Percentiles rank a stretch among this genome's conserved stretches.
Conservation (phyloP, 2,113 vertebrate species). For the Carassius auratus region DNA sequence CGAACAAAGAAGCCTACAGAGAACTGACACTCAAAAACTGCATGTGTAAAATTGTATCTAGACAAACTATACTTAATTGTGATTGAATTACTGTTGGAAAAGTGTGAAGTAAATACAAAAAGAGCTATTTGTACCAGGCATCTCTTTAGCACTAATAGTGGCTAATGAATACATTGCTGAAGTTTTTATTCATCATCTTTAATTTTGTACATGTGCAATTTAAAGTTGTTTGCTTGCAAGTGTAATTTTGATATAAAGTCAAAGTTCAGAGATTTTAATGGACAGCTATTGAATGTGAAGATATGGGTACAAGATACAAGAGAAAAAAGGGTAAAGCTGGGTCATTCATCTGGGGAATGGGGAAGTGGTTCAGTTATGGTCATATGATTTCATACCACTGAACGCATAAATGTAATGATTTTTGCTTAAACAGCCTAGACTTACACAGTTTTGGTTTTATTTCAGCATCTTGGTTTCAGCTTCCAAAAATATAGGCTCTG, state of each 20-base stretch:
- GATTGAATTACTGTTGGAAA: neutral
- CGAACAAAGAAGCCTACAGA: no score
- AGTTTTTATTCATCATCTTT: no score
- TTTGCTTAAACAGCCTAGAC: neutral
- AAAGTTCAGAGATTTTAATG: neutral
- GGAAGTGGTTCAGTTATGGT: constrained; percentile 13
- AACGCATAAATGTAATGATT: neutral
- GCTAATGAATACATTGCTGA: neutral
- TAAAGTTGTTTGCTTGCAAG: neutral
- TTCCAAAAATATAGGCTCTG: neutral
- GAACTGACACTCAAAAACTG: no score
- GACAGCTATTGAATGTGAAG: neutral
- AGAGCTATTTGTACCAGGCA: neutral
- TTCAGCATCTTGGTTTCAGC: neutral
- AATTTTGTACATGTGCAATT: neutral
- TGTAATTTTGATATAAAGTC: neutral
- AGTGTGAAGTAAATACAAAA: neutral
- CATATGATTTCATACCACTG: neutral
- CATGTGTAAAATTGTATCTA: neutral
- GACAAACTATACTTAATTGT: neutral
- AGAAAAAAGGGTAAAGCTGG: neutral
- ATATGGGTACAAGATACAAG: neutral
- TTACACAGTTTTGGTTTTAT: neutral
- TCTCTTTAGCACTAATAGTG: neutral
- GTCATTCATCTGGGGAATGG: neutral